A percentile compares a stretch with the other conserved stretches of the same genome.
Evolutionary conservation across 2,797 vertebrate genomes (phyloP).

Genomic region (Arremon brunneinucha): DNA sequence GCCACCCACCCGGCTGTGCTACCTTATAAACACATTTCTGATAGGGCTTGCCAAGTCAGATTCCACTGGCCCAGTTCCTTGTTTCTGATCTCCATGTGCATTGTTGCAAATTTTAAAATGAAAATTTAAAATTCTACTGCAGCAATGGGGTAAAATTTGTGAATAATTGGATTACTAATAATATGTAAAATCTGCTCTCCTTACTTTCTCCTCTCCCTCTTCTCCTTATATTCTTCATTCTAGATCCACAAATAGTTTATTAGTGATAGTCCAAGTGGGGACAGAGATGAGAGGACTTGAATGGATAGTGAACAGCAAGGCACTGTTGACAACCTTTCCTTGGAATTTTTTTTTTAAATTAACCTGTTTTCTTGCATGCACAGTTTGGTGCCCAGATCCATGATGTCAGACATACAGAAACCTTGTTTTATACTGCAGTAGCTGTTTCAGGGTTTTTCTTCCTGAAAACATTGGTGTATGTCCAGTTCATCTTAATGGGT

Average conservation of each 20-base stretch:
- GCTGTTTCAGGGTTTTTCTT: not conserved
- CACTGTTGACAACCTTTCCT: not conserved
- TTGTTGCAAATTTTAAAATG: not conserved
- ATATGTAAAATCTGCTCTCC: not conserved
- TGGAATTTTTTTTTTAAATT: not conserved
- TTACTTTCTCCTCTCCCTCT: not conserved
- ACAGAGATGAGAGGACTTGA: not conserved
- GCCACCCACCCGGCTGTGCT: not conserved
- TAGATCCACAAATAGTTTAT: not conserved
- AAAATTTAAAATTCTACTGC: not conserved
- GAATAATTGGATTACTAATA: not conserved
- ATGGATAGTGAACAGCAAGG: not conserved
- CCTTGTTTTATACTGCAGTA: not conserved
- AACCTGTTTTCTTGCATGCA: not conserved
- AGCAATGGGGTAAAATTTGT: not conserved
- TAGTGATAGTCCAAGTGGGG: not conserved
- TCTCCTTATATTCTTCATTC: not conserved
- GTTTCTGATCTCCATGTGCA: not conserved
- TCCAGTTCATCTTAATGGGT: not conserved
- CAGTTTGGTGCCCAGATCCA: not conserved
- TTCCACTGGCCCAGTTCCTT: not conserved
- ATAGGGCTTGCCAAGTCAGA: not conserved
- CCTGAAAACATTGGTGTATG: not conserved
- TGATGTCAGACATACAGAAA: not conserved
- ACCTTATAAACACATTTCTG: not conserved